Evolutionary conservation across 2,797 vertebrate genomes (phyloP).

Genomic region (Aldrovandia affinis): DNA sequence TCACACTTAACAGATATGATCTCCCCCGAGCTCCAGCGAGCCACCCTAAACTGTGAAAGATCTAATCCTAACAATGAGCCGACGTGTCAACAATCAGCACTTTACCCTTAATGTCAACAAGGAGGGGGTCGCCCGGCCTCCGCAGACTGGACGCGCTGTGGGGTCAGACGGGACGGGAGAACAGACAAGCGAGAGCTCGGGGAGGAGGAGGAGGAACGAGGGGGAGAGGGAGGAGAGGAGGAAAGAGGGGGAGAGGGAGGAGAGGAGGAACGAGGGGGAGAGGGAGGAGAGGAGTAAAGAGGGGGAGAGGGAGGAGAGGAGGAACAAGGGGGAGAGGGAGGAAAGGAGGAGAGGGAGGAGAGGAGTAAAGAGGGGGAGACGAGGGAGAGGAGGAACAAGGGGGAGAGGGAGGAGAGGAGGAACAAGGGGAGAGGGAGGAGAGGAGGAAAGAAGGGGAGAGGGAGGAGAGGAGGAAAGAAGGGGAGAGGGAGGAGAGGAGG

Average conservation of each 20-base stretch:
- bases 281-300: slow-evolving; percentile 20
- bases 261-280: background rate
- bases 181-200: background rate
- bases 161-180: slow-evolving; percentile 54
- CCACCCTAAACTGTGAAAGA: slow-evolving; percentile 76
- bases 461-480: background rate
- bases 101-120: slow-evolving; percentile 77
- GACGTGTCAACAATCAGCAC: slow-evolving; percentile 84
- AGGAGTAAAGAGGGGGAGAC: background rate
- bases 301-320: background rate
- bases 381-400: background rate
- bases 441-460: slow-evolving; percentile 35
- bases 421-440: slow-evolving; percentile 42
- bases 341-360: background rate
- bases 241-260: background rate
- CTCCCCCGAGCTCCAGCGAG: slow-evolving; percentile 75
- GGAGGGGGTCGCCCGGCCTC: slow-evolving; percentile 80
- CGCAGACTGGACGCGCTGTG: slow-evolving; percentile 46
- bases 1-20: slow-evolving; percentile 80
- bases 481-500: background rate
- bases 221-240: background rate
- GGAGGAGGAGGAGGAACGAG: background rate
- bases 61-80: slow-evolving; percentile 87
- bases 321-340: background rate
- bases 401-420: background rate